phyloP scores from a whole-genome alignment of 2,888 invertebrate species.

The Xestia xanthographa region DNA sequence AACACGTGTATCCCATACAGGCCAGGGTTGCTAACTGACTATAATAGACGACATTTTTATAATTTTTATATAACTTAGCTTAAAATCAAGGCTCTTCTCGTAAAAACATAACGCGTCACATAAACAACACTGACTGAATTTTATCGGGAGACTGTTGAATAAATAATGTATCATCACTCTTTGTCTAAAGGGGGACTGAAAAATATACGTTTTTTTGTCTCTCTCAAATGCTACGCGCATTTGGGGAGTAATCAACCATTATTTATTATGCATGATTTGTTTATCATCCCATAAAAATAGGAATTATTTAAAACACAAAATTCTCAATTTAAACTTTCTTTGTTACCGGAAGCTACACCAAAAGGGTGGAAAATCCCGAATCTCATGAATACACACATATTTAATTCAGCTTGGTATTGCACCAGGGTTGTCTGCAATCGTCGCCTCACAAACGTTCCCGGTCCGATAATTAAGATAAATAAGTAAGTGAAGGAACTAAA shows the following conservation, averaged over 20 bases:
- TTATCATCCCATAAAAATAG: slow-evolving; percentile 14
- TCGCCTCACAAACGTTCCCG: slow-evolving; percentile 64
- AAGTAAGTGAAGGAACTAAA: slow-evolving; percentile 63
- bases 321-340: slow-evolving; percentile 13
- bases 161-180: slow-evolving; percentile 62
- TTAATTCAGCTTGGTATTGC: slow-evolving; percentile 61
- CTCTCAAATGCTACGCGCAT: slow-evolving; percentile 25
- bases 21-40: not conserved
- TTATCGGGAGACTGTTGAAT: slow-evolving; percentile 50
- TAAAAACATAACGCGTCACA: slow-evolving; percentile 17
- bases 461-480: slow-evolving; percentile 68
- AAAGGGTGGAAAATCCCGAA: slow-evolving; percentile 38
- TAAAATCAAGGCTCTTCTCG: slow-evolving; percentile 20
- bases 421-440: slow-evolving; percentile 60
- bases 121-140: slow-evolving; percentile 45
- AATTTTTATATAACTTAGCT: not conserved
- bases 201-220: slow-evolving; percentile 36
- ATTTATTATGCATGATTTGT: slow-evolving; percentile 34
- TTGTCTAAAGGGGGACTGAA: slow-evolving; percentile 47
- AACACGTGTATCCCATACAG: slow-evolving; percentile 20
- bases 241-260: slow-evolving; percentile 38
- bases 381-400: slow-evolving; percentile 58
- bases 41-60: not conserved
- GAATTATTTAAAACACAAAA: not conserved
- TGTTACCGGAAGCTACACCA: slow-evolving; percentile 18